These are phyloP conservation scores for Deilephila porcellus DNA, from an alignment of 2,888 invertebrate species.

Conservation along the genomic window DNA sequence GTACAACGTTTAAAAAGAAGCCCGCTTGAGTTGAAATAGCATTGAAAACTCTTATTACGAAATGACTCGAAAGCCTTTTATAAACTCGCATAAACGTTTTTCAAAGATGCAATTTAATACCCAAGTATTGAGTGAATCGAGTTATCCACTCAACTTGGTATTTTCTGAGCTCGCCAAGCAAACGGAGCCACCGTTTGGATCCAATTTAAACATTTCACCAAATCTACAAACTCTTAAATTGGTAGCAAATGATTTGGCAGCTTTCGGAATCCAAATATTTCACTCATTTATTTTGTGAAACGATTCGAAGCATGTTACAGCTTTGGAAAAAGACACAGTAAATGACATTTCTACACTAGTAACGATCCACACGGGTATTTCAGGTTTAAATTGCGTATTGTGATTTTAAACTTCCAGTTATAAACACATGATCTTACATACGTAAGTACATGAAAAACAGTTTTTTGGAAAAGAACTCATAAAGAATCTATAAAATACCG, in stretches of 20 bases:
- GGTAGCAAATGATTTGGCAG: no score
- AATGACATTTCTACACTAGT: no score
- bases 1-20: background rate
- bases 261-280: no score
- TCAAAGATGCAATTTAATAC: conserved; percentile 78
- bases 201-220: conserved; percentile 85
- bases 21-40: conserved; percentile 33
- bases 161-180: conserved; percentile 65
- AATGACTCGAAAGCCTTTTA: conserved; percentile 49
- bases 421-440: no score
- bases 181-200: conserved; percentile 72
- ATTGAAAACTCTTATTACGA: conserved; percentile 33
- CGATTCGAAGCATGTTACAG: no score
- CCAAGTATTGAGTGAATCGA: conserved; percentile 72
- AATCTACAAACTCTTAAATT: no score
- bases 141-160: conserved; percentile 69
- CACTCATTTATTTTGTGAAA: no score
- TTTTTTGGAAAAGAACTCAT: background rate
- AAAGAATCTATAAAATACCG: background rate
- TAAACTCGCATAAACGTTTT: conserved; percentile 67
- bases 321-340: no score
- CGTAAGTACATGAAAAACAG: no score
- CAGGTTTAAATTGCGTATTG: no score
- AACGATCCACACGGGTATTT: no score
- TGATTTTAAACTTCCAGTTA: no score